Evolutionary conservation across 2,113 vertebrate species (phyloP).

Genomic region (Mobula hypostoma): DNA sequence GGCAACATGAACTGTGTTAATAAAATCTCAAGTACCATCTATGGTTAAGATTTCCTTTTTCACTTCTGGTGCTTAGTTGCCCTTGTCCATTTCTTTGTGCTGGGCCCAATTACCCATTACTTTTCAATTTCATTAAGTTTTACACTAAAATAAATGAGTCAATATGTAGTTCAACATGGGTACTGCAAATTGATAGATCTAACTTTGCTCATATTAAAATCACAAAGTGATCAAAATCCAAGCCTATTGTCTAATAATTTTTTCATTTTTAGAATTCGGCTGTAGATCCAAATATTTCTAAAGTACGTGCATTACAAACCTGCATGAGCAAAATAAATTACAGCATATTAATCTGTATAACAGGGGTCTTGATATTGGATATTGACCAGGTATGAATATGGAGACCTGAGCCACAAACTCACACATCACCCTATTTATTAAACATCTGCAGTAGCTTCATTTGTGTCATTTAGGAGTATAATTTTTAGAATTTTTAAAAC

Average conservation of each 20-base stretch:
- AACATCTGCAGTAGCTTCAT: neutral
- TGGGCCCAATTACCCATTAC: neutral
- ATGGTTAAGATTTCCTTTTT: neutral
- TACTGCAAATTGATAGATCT: neutral
- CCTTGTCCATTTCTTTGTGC: neutral
- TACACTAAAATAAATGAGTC: neutral
- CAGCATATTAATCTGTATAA: neutral
- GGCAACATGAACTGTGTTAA: neutral
- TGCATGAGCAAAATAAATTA: constrained; percentile 2
- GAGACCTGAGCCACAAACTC: neutral
- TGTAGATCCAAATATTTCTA: neutral
- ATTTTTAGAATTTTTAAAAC: constrained; percentile 13
- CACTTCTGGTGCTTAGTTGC: neutral
- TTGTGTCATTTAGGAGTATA: constrained; percentile 6
- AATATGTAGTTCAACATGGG: neutral
- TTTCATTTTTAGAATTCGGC: neutral
- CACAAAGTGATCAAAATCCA: neutral
- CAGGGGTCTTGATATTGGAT: neutral
- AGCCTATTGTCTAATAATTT: neutral
- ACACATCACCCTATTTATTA: constrained; percentile 9
- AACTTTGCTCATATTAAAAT: neutral
- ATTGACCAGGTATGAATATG: neutral
- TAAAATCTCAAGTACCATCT: neutral
- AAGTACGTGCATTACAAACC: neutral
- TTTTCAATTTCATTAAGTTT: neutral